Evolutionary conservation across 2,113 vertebrate species (phyloP).

Genomic region (Vanacampus margaritifer): DNA sequence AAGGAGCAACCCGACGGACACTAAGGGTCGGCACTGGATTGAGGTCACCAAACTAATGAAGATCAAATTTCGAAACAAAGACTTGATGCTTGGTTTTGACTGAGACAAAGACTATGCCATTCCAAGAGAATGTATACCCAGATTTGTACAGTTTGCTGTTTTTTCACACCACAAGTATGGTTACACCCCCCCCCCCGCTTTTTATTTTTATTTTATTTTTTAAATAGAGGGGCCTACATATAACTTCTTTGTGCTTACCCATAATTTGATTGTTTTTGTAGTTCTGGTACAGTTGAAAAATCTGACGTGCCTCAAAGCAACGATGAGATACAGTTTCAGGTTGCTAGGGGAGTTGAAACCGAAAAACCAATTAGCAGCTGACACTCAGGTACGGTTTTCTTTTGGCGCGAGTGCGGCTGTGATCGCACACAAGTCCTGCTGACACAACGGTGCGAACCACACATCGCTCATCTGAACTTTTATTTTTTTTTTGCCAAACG

Average conservation of each 20-base stretch:
- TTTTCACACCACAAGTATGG: slow-evolving; percentile 83
- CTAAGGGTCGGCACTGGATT: slow-evolving; percentile 44
- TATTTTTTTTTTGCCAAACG: slow-evolving; percentile 62
- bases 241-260: slow-evolving; percentile 64
- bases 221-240: slow-evolving; percentile 58
- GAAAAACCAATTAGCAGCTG: slow-evolving; percentile 18
- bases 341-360: slow-evolving; percentile 28
- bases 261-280: slow-evolving; percentile 72
- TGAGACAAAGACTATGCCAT: slow-evolving; percentile 87
- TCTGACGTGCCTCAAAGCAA: slow-evolving; percentile 82
- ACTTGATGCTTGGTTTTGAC: slow-evolving; percentile 49
- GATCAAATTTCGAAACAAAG: slow-evolving; percentile 20
- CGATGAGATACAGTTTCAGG: slow-evolving; percentile 7
- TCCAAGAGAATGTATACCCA: slow-evolving; percentile 91
- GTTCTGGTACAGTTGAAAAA: slow-evolving; percentile 71
- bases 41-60: slow-evolving; percentile 12
- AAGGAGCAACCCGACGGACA: slow-evolving; percentile 55
- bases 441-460: slow-evolving; percentile 9
- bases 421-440: slow-evolving; percentile 29
- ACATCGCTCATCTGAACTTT: slow-evolving; percentile 39
- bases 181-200: neutral
- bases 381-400: slow-evolving; percentile 40
- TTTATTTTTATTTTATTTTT: slow-evolving; percentile 67
- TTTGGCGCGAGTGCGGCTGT: slow-evolving; percentile 27
- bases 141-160: slow-evolving; percentile 82